Percentiles rank a stretch among this genome's conserved stretches.
Evolutionary conservation across 1,140 invertebrate species (phyloP).

Genomic region (Sinella curviseta): DNA sequence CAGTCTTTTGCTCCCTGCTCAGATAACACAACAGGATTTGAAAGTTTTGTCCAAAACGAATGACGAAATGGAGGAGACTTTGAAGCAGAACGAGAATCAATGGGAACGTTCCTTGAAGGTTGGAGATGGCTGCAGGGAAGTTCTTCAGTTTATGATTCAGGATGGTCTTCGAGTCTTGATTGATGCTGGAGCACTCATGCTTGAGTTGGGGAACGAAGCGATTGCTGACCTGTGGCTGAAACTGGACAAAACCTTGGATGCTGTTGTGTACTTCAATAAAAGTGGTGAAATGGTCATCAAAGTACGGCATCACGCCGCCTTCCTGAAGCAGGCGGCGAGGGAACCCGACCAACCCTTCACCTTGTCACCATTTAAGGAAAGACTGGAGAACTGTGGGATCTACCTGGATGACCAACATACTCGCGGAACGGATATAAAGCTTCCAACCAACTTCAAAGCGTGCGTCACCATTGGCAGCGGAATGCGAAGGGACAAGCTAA

Average conservation of each 20-base stretch:
- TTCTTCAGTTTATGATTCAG: neutral
- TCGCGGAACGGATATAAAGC: slow-evolving; percentile 42
- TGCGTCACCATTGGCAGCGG: slow-evolving; percentile 40
- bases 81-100: slow-evolving; percentile 32
- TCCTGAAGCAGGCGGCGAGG: neutral
- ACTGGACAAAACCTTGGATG: slow-evolving; percentile 1
- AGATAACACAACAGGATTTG: slow-evolving; percentile 33
- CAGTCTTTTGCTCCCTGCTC: slow-evolving; percentile 20
- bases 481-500: slow-evolving; percentile 36
- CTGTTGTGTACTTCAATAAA: slow-evolving; percentile 39
- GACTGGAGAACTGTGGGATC: slow-evolving; percentile 28
- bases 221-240: slow-evolving; percentile 35
- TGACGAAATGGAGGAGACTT: slow-evolving; percentile 23
- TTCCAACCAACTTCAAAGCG: slow-evolving; percentile 22
- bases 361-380: slow-evolving; percentile 19
- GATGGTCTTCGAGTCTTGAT: slow-evolving; percentile 31
- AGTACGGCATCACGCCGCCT: neutral
- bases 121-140: neutral
- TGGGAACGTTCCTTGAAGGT: neutral
- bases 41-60: slow-evolving; percentile 27
- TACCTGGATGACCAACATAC: slow-evolving; percentile 44
- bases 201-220: slow-evolving; percentile 31
- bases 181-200: slow-evolving; percentile 40
- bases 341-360: neutral
- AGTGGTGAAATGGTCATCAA: neutral